Percentiles rank a stretch among this genome's conserved stretches.
Evolutionary conservation across 1,140 invertebrate species (phyloP).

Genomic region (Drosophila auraria): DNA sequence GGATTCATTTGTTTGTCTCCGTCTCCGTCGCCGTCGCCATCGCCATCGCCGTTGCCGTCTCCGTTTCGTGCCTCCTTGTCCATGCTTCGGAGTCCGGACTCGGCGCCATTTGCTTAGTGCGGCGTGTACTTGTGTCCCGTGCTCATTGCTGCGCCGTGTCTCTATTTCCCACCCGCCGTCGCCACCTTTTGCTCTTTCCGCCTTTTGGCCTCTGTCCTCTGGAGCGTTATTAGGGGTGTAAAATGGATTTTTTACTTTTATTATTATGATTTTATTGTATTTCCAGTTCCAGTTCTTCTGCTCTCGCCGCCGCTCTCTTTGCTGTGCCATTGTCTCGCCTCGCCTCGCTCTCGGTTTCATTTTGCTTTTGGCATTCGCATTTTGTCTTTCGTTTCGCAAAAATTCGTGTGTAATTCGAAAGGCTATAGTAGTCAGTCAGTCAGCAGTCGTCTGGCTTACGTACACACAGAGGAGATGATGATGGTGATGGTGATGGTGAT

Average conservation of each 20-base stretch:
- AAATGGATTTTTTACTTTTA: slow-evolving; percentile 84
- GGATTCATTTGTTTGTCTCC: slow-evolving; percentile 81
- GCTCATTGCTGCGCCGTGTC: slow-evolving; percentile 40
- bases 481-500: slow-evolving; percentile 31
- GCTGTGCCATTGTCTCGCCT: slow-evolving; percentile 58
- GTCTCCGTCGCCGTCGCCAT: slow-evolving; percentile 13
- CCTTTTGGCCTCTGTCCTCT: slow-evolving; percentile 30
- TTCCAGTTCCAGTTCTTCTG: slow-evolving; percentile 63
- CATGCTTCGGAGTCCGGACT: not conserved
- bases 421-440: slow-evolving; percentile 20
- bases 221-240: slow-evolving; percentile 81
- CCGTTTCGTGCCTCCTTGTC: slow-evolving; percentile 10
- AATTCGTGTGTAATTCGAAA: slow-evolving; percentile 70
- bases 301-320: slow-evolving; percentile 20
- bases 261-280: slow-evolving; percentile 84
- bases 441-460: slow-evolving; percentile 24
- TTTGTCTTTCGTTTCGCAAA: slow-evolving; percentile 68
- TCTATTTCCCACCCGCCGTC: slow-evolving; percentile 26
- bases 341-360: slow-evolving; percentile 52
- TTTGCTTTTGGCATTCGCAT: slow-evolving; percentile 76
- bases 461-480: slow-evolving; percentile 32
- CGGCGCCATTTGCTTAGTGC: slow-evolving; percentile 44
- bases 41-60: not conserved
- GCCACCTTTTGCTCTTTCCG: not conserved
- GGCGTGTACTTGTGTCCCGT: slow-evolving; percentile 32